A percentile compares a stretch with the other conserved stretches of the same genome.
Conservation (phyloP, 2,888 invertebrate species). For the Baronia brevicornis region DNA sequence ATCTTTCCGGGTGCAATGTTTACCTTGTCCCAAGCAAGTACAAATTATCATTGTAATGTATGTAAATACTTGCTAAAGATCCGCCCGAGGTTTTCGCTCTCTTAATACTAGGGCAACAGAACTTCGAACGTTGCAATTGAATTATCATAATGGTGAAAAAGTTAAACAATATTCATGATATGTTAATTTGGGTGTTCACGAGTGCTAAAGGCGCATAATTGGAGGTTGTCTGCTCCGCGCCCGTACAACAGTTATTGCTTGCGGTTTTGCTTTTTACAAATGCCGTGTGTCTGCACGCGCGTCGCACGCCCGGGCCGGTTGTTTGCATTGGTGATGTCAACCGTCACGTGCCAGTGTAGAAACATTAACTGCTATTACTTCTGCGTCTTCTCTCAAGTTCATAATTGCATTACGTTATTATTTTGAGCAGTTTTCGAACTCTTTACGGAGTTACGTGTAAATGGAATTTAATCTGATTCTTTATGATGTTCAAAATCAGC, state of each 20-base stretch:
- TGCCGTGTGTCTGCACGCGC: conserved; percentile 4
- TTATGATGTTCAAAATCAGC: no score
- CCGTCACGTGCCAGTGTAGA: no score
- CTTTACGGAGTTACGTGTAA: no score
- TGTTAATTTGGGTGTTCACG: conserved; percentile 61
- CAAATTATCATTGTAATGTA: conserved; percentile 55
- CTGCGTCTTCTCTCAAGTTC: no score
- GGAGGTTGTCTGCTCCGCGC: conserved; percentile 33
- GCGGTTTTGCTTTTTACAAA: conserved; percentile 13
- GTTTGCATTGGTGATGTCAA: no score
- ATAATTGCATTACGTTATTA: no score
- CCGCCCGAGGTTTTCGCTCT: conserved; percentile 49
- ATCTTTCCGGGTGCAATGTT: no score
- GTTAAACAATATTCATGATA: conserved; percentile 53
- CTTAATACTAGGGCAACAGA: conserved; percentile 58
- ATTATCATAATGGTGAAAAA: conserved; percentile 6
- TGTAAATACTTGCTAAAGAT: conserved; percentile 59
- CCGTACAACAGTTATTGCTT: conserved; percentile 11
- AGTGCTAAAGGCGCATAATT: conserved; percentile 62
- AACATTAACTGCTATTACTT: no score
- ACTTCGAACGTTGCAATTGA: conserved; percentile 30
- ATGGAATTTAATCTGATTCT: no score
- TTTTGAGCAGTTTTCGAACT: no score
- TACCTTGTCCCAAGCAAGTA: conserved; percentile 34
- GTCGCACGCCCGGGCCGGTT: not conserved